Evolutionary conservation across 2,888 invertebrate genomes (phyloP), one percentile per base, ranked within the genome.

Genomic region (Ochlodes sylvanus): DNA sequence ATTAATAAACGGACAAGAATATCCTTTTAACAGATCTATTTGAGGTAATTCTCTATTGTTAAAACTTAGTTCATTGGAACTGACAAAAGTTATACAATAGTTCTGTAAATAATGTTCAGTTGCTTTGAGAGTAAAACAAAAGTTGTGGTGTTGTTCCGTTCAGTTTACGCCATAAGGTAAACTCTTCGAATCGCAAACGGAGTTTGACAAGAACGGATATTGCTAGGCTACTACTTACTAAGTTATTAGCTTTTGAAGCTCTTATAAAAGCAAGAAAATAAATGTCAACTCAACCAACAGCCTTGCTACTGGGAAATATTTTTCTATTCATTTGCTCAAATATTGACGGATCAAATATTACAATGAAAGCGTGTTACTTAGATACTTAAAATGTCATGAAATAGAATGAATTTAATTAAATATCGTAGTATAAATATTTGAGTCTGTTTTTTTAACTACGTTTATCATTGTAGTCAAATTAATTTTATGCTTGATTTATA

Each of bases 101-200:
- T 62, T 62, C 32, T 27, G 55, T 55, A 63, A 63, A 63, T 63
- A 63, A 54, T 63, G 52, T 52, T 63, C 52, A 52, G 62, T 63
- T 63, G 38, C 21, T 52, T 63, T 21, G 62, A 60, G 60, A 62
- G 21, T 55, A 63, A 63, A 63, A 63, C 42, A 42, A 63, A 63
- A 63, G 63, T 63, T 55, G 21, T 17, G 34, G 38, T 52, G 62
- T 61, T 61, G 61, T 61, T 6, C 32, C 61, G 19, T 44, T n/a
- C 42, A 32, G 60, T 47, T 27, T 50, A 61, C 47, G 50, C 19
- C 34, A 19, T 61, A 34, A 60, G 41, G 41, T 61, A 61, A 61
- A 60, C 61, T 67, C 27, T 32, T 42, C 60, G 32, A 34, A 44
- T 55, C 55, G 69, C 67, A 70, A 67, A 67, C 52, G 15, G 62